These are phyloP conservation scores for Callocephalon fimbriatum DNA, from an alignment of 2,113 vertebrate genomes.

Conservation along the genomic window DNA sequence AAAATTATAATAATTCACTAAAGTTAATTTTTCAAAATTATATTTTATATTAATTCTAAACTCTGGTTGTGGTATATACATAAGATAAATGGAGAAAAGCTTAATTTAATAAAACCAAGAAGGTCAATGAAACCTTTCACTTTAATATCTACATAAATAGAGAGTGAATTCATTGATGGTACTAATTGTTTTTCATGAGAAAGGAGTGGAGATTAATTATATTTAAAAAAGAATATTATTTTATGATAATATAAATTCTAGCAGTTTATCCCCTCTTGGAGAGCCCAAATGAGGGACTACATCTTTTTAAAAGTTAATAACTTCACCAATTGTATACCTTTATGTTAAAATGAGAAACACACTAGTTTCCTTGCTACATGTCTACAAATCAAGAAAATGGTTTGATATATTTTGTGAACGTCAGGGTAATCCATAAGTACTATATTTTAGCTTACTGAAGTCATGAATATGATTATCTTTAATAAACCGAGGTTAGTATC, in stretches of 20 bases:
- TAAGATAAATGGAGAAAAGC: neutral
- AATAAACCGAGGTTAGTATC: neutral
- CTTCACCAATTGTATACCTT: neutral
- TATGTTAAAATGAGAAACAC: neutral
- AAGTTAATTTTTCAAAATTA: neutral
- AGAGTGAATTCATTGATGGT: neutral
- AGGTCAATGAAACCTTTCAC: neutral
- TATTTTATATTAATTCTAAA: constrained; percentile 5
- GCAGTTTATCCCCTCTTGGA: neutral
- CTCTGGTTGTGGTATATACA: neutral
- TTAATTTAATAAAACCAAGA: neutral
- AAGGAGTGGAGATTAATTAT: neutral
- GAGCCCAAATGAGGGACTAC: neutral
- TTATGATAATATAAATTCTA: neutral
- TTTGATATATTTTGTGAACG: neutral
- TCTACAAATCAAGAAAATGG: neutral
- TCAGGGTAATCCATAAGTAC: neutral
- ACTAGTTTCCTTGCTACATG: neutral
- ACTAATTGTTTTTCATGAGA: neutral
- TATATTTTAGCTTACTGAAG: neutral
- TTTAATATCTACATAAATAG: neutral
- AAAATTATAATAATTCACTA: neutral
- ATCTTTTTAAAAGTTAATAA: neutral
- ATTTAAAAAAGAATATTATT: neutral
- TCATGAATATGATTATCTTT: neutral